Percentiles rank a stretch among this genome's conserved stretches.
Evolutionary conservation across 2,797 vertebrate species (phyloP).

Genomic region (Leucoraja ocellata): DNA sequence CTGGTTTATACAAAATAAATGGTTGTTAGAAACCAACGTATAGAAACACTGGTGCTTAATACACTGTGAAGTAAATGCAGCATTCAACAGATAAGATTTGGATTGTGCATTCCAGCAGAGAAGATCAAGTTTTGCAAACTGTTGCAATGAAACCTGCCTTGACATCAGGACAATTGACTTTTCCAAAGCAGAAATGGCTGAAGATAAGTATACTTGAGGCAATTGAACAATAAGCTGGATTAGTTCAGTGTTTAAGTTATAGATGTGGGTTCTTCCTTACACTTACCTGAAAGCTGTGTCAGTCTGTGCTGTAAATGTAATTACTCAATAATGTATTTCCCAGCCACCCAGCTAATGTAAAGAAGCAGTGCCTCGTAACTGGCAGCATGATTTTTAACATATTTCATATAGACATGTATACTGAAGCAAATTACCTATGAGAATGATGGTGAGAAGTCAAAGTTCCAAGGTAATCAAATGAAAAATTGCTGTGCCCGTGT

Average conservation of each 20-base stretch:
- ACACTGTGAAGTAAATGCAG: constrained; percentile 83
- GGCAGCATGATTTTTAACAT: not conserved
- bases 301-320: constrained; percentile 37
- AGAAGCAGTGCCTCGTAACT: constrained; percentile 18
- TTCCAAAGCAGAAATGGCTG: constrained; percentile 5
- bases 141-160: constrained; percentile 35
- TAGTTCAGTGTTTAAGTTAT: constrained; percentile 57
- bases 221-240: constrained; percentile 43
- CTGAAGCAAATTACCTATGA: constrained; percentile 15
- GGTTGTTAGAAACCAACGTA: constrained; percentile 77
- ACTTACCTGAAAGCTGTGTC: constrained; percentile 38
- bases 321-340: constrained; percentile 24
- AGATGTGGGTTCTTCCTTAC: constrained; percentile 54
- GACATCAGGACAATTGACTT: constrained; percentile 31
- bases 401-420: not conserved
- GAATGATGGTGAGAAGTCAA: not conserved
- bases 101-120: constrained; percentile 62
- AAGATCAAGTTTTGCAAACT: constrained; percentile 20
- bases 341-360: constrained; percentile 5
- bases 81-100: constrained; percentile 67
- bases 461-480: not conserved
- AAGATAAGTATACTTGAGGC: constrained; percentile 30
- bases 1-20: constrained; percentile 49
- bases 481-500: not conserved
- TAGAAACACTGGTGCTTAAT: constrained; percentile 95